These are phyloP conservation scores for Masnerella sp. DNA, from an alignment of 2,888 invertebrate species.

Conservation along the genomic window DNA sequence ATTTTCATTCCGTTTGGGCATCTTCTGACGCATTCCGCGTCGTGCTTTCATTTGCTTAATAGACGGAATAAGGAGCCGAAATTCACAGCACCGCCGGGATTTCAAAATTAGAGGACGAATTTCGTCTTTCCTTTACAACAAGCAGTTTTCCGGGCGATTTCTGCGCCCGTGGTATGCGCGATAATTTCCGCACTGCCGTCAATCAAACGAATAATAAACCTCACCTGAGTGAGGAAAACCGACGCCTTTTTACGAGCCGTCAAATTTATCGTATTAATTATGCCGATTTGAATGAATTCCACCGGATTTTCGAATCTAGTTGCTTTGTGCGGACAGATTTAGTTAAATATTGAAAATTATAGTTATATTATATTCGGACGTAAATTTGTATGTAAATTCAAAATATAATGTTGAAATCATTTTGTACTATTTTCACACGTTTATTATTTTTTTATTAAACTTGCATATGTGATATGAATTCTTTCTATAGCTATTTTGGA, in stretches of 20 bases:
- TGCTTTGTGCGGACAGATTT: too few species aligned
- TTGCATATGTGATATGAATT: too few species aligned
- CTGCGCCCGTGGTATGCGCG: constrained; percentile 10
- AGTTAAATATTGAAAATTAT: too few species aligned
- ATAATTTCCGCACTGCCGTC: constrained; percentile 15
- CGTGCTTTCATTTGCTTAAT: constrained; percentile 66
- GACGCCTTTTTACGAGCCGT: constrained; percentile 4
- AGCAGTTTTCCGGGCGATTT: constrained; percentile 22
- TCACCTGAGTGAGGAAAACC: constrained; percentile 1
- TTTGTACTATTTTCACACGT: too few species aligned
- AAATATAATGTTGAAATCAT: too few species aligned
- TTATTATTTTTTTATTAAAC: too few species aligned
- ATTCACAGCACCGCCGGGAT: constrained; percentile 35
- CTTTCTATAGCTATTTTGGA: too few species aligned
- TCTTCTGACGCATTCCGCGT: constrained; percentile 33
- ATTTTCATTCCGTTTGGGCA: constrained; percentile 58
- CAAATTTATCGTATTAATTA: background rate
- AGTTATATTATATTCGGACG: too few species aligned
- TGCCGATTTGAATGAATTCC: background rate
- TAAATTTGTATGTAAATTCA: too few species aligned
- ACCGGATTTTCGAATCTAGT: too few species aligned
- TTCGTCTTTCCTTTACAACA: constrained; percentile 15
- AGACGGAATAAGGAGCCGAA: constrained; percentile 62
- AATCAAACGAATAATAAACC: constrained; percentile 30
- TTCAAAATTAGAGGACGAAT: constrained; percentile 62